These are phyloP conservation scores for Maniola hyperantus DNA, from an alignment of 2,888 invertebrate genomes.

Conservation along the genomic window DNA sequence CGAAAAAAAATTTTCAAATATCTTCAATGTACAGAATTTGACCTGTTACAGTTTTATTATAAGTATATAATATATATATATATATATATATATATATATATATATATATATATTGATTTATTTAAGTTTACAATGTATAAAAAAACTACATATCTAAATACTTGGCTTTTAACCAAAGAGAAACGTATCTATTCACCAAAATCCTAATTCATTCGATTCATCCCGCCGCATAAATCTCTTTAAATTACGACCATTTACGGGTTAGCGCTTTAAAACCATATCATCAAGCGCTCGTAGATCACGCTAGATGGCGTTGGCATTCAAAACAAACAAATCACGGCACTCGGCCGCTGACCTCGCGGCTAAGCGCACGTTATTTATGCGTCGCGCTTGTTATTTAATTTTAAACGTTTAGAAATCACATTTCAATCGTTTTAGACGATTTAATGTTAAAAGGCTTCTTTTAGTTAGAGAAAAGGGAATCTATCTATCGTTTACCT, in stretches of 20 bases:
- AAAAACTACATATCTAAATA: not conserved
- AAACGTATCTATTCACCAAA: not conserved
- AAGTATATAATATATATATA: too few relatives aligned
- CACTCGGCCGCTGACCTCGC: constrained; percentile 50
- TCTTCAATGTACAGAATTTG: too few relatives aligned
- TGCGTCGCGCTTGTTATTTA: constrained; percentile 47
- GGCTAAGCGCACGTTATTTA: constrained; percentile 47
- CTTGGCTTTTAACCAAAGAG: not conserved
- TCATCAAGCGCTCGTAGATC: constrained; percentile 56
- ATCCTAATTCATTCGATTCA: constrained; percentile 17
- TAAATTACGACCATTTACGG: constrained; percentile 21
- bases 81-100: too few relatives aligned
- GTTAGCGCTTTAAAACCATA: constrained; percentile 35
- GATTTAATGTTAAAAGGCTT: too few relatives aligned
- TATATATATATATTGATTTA: too few relatives aligned
- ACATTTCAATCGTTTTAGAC: not conserved
- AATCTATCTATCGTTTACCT: too few relatives aligned
- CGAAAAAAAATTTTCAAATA: too few relatives aligned
- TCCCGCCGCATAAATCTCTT: constrained; percentile 18
- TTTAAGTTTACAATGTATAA: not conserved
- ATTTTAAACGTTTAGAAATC: constrained; percentile 21
- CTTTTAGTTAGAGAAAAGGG: not conserved
- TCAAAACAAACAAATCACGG: constrained; percentile 64
- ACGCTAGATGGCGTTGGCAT: constrained; percentile 60
- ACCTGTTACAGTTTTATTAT: too few relatives aligned